Evolutionary conservation across 1,140 invertebrate genomes (phyloP), one percentile per base, ranked within the genome.

Genomic region (Meloidogyne exigua): DNA sequence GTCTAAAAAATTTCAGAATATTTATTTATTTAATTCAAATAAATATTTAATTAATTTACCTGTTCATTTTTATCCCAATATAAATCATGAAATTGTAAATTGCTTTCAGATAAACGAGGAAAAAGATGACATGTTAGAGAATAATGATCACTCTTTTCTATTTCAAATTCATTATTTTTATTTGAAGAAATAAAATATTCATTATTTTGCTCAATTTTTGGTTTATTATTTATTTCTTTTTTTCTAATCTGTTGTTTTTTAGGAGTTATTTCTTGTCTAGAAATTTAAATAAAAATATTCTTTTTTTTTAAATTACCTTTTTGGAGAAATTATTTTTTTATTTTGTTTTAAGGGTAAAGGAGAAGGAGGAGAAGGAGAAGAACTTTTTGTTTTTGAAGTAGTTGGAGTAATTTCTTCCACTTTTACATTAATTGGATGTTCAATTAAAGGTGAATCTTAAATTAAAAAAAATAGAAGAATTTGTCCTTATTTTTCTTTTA

Each of bases 11-110:
- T n/a, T n/a, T n/a, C n/a, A n/a, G n/a, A n/a, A n/a, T n/a, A 39
- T 32, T 32, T 32, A 3, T 3, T 3, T 32, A 2, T 32, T 7
- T 32, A 32, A 32, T 32, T 2, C 7, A 32, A 32, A 32, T 32
- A 3, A 32, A 32, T 32, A 32, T 32, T 7, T 7, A 32, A 3
- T 32, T 32, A 32, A 32, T 69, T n/a, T 15, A 79, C 77, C 67
- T 79, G 23, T 39, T 32, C 28, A 23, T 80, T 75, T n/a, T 67
- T 25, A 72, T 79, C 68, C 79, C 79, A 80, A 67, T 80, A 82
- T 25, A 82, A 72, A 71, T 80, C 79, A 71, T 80, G 79, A 64
- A 82, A 80, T 26, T 78, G 80, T 42, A 80, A 49, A 78, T 80
- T 80, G 65, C 64, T 79, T 62, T 80, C 79, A 32, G 79, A 81